Percentiles rank a stretch among this genome's conserved stretches.
These are phyloP conservation scores for Colistium nudipinnis DNA, from an alignment of 2,113 vertebrate species.

Conservation along the genomic window DNA sequence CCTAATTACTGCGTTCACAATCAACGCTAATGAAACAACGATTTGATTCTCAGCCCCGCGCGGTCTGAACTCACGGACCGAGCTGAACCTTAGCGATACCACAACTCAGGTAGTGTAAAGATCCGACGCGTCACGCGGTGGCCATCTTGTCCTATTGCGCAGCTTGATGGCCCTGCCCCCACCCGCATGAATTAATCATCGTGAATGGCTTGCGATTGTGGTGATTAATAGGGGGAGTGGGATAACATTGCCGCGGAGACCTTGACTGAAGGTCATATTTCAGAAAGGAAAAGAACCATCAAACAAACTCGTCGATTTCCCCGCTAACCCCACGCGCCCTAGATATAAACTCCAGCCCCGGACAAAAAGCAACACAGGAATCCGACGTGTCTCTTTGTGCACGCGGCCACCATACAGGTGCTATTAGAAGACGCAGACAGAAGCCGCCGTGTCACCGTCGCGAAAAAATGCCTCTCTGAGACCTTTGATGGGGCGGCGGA, in stretches of 20 bases:
- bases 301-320: neutral
- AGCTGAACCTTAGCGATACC: too few relatives aligned
- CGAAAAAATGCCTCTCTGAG: neutral
- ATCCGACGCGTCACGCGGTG: too few relatives aligned
- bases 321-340: neutral
- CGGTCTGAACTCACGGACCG: too few relatives aligned
- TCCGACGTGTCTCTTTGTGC: constrained; percentile 6
- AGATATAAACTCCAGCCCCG: constrained; percentile 3
- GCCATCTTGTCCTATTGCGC: too few relatives aligned
- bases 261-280: neutral
- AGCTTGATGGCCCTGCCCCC: too few relatives aligned
- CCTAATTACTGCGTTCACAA: too few relatives aligned
- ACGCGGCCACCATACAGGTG: constrained; percentile 1
- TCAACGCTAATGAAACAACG: too few relatives aligned
- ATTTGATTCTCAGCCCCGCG: too few relatives aligned
- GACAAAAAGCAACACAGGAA: neutral
- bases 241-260: neutral
- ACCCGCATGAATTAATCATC: too few relatives aligned
- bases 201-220: neutral
- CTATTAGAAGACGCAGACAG: constrained; percentile 1
- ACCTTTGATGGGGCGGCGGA: constrained; percentile 31
- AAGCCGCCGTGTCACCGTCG: constrained; percentile 18
- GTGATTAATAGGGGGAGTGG: neutral
- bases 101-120: too few relatives aligned
- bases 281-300: neutral